phyloP scores from a whole-genome alignment of 23 tunicate species.

The Botrylloides violaceus region DNA sequence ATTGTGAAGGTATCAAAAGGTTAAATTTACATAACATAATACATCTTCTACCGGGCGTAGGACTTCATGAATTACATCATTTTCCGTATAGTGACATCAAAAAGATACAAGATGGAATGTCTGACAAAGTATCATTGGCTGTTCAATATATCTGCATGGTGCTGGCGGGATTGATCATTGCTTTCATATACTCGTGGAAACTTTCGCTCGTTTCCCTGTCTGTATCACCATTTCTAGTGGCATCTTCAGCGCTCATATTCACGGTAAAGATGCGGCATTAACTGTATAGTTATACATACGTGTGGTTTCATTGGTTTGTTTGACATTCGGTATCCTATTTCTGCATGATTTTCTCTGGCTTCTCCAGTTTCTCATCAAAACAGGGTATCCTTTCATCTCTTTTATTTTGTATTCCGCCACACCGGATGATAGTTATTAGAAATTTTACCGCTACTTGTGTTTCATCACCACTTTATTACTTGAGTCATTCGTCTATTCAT shows the following conservation, averaged over 20 bases:
- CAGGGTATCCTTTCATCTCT: neutral
- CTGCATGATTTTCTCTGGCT: neutral
- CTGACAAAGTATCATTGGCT: slow-evolving; percentile 40
- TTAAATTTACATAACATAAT: neutral
- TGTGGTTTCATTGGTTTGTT: neutral
- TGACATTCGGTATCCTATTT: neutral
- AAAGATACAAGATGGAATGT: slow-evolving; percentile 43
- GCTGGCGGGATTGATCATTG: slow-evolving; percentile 37
- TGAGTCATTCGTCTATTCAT: too few species aligned
- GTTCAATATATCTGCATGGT: slow-evolving; percentile 20
- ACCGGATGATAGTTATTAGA: neutral
- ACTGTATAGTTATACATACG: neutral
- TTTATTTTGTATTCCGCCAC: neutral
- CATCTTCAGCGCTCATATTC: slow-evolving; percentile 29
- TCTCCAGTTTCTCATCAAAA: neutral
- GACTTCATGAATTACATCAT: neutral
- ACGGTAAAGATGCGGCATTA: slow-evolving; percentile 6
- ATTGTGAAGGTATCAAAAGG: too few species aligned
- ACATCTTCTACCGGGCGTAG: neutral
- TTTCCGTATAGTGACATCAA: slow-evolving; percentile 33
- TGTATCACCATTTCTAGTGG: slow-evolving; percentile 27
- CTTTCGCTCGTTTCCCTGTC: slow-evolving; percentile 34
- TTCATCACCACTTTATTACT: too few species aligned
- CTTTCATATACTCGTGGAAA: slow-evolving; percentile 46
- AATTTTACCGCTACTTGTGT: neutral